Evolutionary conservation across 2,888 invertebrate species (phyloP), one percentile per base, ranked within the genome.

Genomic region (Helleia helle): DNA sequence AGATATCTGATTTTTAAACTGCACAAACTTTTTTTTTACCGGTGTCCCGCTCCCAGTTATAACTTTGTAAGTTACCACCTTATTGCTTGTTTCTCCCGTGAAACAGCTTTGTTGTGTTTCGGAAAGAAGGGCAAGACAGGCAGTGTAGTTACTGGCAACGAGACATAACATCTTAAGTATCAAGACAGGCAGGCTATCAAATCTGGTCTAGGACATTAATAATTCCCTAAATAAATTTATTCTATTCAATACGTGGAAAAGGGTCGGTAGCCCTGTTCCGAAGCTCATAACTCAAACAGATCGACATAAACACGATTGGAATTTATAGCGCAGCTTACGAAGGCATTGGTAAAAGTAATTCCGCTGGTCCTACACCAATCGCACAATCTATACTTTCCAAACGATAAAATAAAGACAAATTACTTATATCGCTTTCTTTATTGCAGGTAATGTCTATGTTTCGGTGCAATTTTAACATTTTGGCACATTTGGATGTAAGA

Each of bases 341-440:
- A n/a, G n/a, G n/a, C n/a, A n/a, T 48, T 47, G 45, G 48, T 42
- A 49, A 50, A 46, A 47, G 49, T 48, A 44, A 48, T 36, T 44
- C 47, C 41, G 44, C 39, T 46, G 47, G 43, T 48, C 49, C 46
- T 50, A 48, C 40, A 43, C 38, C 49, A 47, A 45, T 43, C 41
- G 29, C 49, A 24, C 18, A 43, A 38, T 37, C 41, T 24, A 43
- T 40, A 44, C 47, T 47, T 47, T 49, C 47, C 30, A 39, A n/a
- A 30, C 9, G 17, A 39, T 29, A 24, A 29, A 22, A n/a, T n/a
- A n/a, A n/a, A n/a, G n/a, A 18, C 24, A 36, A 11, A 24, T 25
- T 14, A 30, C 31, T 31, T 22, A 30, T 7, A 11, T 29, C 25
- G 15, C 30, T 30, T 24, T 15, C 30, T 31, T 39, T 27, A 25